A percentile compares a stretch with the other conserved stretches of the same genome.
Conservation (phyloP, 2,888 invertebrate species). For the Ecdyonurus torrentis region DNA sequence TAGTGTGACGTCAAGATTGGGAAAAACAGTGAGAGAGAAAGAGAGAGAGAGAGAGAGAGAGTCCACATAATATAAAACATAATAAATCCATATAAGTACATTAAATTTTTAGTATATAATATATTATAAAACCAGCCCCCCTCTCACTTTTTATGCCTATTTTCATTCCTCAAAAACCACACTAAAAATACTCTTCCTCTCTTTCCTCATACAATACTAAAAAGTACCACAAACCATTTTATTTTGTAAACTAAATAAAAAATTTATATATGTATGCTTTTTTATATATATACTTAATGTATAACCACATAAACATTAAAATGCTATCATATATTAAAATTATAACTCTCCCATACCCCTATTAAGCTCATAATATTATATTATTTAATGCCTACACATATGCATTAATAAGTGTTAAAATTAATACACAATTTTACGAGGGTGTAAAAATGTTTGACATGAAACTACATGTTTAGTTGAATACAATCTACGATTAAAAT, state of each 20-base stretch:
- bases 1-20: no score
- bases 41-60: no score
- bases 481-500: no score
- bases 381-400: background rate
- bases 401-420: background rate
- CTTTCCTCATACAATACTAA: background rate
- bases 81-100: background rate
- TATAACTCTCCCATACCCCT: background rate
- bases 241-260: background rate
- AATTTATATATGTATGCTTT: background rate
- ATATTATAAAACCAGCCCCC: no score
- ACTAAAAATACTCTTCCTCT: background rate
- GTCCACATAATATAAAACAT: no score
- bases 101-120: background rate
- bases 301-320: background rate
- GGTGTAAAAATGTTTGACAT: background rate
- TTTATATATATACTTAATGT: background rate
- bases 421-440: background rate
- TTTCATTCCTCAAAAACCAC: background rate
- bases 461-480: background rate
- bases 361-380: background rate
- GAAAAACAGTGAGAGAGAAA: no score
- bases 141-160: no score
- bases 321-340: background rate
- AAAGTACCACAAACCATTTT: no score